Conservation (phyloP, 2,797 vertebrate genomes). For the Sandelia bainsii region DNA sequence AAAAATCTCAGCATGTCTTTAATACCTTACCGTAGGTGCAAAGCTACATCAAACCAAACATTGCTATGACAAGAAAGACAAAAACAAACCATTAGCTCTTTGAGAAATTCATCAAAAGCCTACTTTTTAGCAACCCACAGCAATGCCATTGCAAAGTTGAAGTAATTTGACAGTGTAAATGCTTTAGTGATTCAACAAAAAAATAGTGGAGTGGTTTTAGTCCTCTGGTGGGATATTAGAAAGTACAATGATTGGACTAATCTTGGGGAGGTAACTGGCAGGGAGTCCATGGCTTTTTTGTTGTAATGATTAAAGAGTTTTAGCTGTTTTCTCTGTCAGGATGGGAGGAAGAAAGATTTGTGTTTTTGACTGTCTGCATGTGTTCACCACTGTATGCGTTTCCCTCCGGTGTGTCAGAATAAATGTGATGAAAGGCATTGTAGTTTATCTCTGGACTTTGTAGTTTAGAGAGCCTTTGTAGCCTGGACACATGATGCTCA, state of each 20-base stretch:
- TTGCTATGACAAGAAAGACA: slow-evolving; percentile 31
- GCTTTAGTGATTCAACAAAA: slow-evolving; percentile 63
- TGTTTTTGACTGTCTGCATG: slow-evolving; percentile 16
- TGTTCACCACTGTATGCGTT: not conserved
- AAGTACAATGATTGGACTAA: slow-evolving; percentile 55
- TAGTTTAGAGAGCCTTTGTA: slow-evolving; percentile 76
- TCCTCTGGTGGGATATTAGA: slow-evolving; percentile 57
- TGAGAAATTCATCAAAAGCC: slow-evolving; percentile 70
- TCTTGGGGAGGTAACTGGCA: slow-evolving; percentile 47
- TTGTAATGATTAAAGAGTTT: slow-evolving; percentile 63
- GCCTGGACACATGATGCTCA: slow-evolving; percentile 71
- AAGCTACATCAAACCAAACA: slow-evolving; percentile 59
- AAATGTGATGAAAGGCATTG: slow-evolving; percentile 61
- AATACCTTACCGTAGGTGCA: slow-evolving; percentile 46
- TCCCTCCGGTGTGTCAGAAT: slow-evolving; percentile 32
- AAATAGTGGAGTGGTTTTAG: slow-evolving; percentile 45
- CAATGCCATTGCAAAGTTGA: slow-evolving; percentile 64
- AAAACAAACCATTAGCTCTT: slow-evolving; percentile 74
- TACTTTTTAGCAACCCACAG: slow-evolving; percentile 55
- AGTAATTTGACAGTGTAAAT: slow-evolving; percentile 61
- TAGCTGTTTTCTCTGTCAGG: slow-evolving; percentile 43
- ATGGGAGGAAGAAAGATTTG: slow-evolving; percentile 1
- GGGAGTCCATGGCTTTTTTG: slow-evolving; percentile 46
- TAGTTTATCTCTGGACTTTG: slow-evolving; percentile 70
- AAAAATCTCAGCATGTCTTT: slow-evolving; percentile 43